phyloP scores from a whole-genome alignment of 2,113 vertebrate genomes.

The Python bivittatus region DNA sequence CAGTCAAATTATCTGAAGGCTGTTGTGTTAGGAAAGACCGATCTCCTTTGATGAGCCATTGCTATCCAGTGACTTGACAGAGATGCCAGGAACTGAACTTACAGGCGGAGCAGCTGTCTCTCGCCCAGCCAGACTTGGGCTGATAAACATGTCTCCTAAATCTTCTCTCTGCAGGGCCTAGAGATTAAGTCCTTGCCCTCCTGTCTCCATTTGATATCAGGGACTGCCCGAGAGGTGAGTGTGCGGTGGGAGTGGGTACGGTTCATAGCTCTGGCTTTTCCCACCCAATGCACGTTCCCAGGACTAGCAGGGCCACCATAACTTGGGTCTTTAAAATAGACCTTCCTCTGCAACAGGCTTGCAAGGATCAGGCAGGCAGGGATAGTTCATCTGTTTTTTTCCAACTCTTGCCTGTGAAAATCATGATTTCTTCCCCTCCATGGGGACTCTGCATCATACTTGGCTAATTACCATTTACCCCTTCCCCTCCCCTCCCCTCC shows the following conservation, averaged over 20 bases:
- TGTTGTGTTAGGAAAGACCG: not conserved
- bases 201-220: conserved; percentile 86
- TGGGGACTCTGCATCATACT: not conserved
- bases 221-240: conserved; percentile 77
- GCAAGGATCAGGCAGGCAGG: not conserved
- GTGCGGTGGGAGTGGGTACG: not conserved
- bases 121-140: not conserved
- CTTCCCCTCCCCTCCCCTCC: not conserved
- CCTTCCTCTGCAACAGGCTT: not conserved
- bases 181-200: conserved; percentile 85
- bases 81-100: not conserved
- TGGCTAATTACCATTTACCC: not conserved
- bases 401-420: not conserved
- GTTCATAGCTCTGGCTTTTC: not conserved
- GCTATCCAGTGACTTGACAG: not conserved
- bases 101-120: not conserved
- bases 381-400: not conserved
- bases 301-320: not conserved
- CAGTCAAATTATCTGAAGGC: not conserved
- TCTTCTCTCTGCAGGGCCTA: conserved; percentile 73
- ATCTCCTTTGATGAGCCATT: not conserved
- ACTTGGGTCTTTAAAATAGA: not conserved
- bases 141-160: not conserved
- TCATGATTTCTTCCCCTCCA: not conserved
- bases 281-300: not conserved